Evolutionary conservation across 2,888 invertebrate species (phyloP).

Genomic region (Mythimna impura): DNA sequence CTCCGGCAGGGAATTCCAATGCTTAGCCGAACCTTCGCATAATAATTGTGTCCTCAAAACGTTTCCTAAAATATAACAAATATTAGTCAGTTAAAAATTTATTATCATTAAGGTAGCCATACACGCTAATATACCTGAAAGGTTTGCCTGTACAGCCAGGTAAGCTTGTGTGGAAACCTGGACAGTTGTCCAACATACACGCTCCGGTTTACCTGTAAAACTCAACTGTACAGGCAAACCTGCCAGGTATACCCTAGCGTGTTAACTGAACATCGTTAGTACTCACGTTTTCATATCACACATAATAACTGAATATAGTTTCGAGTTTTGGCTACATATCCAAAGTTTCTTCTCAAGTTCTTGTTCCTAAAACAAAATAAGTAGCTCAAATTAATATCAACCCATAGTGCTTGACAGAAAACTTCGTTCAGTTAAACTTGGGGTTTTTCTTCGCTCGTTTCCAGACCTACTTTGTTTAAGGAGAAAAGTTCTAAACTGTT

Average conservation of each 20-base stretch:
- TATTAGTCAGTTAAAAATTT: too few species aligned
- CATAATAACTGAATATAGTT: neutral
- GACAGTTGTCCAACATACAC: too few species aligned
- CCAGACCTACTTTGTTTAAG: conserved; percentile 53
- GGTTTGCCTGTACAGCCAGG: too few species aligned
- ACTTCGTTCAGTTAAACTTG: conserved; percentile 46
- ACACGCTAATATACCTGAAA: too few species aligned
- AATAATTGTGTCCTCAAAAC: too few species aligned
- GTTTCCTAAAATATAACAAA: neutral
- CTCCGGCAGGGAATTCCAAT: too few species aligned
- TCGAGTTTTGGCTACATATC: neutral
- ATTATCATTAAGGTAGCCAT: too few species aligned
- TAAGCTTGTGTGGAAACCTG: too few species aligned
- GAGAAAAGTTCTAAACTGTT: conserved; percentile 61
- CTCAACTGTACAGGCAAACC: too few species aligned
- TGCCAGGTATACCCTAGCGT: too few species aligned
- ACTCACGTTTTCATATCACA: neutral
- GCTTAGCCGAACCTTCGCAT: too few species aligned
- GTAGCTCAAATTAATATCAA: conserved; percentile 36
- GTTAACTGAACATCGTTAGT: neutral
- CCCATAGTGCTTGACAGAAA: conserved; percentile 29
- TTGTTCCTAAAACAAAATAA: conserved; percentile 20
- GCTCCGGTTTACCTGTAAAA: too few species aligned
- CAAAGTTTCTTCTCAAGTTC: neutral
- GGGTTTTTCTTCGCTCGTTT: conserved; percentile 49